A percentile compares a stretch with the other conserved stretches of the same genome.
These are phyloP conservation scores for Vesta saturnalis DNA, from an alignment of 2,888 invertebrate genomes.

Conservation along the genomic window DNA sequence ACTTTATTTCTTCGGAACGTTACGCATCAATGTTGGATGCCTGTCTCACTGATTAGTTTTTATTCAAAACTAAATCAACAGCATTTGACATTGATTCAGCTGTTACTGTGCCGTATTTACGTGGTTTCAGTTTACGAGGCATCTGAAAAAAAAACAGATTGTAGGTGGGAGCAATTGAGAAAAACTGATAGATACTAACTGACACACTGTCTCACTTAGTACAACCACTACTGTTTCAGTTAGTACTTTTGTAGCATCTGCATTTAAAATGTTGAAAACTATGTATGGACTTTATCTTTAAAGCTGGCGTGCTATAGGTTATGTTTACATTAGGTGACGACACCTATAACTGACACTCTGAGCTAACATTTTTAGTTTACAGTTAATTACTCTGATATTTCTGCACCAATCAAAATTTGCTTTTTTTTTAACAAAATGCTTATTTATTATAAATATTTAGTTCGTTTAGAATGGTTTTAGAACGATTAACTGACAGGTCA, in stretches of 20 bases:
- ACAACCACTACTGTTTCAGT: constrained; percentile 17
- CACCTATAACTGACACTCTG: no score
- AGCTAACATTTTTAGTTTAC: no score
- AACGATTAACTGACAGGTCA: no score
- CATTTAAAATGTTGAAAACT: constrained; percentile 17
- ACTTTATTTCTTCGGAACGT: constrained; percentile 15
- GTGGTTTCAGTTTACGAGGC: constrained; percentile 9
- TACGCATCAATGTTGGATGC: constrained; percentile 15
- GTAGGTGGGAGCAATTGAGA: constrained; percentile 10
- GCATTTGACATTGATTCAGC: constrained; percentile 18
- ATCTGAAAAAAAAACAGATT: constrained; percentile 17
- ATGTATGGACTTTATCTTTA: constrained; percentile 14
- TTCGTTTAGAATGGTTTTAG: no score
- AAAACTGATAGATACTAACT: constrained; percentile 6
- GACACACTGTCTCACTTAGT: constrained; percentile 15
- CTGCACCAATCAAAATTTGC: no score
- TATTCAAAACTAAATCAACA: constrained; percentile 17
- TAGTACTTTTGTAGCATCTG: constrained; percentile 16
- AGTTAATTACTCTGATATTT: no score
- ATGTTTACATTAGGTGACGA: constrained; percentile 5
- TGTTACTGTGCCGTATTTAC: constrained; percentile 9
- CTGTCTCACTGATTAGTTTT: constrained; percentile 22
- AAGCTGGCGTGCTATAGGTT: neutral
- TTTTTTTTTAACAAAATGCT: no score
- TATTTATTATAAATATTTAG: no score